Evolutionary conservation across 2,113 vertebrate species (phyloP).

Genomic region (zebrafish (Danio rerio)): GRCz12tu NC_133188.1:22910501-22911000

Average conservation of each 20-base stretch:
- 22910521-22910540: too few species aligned
- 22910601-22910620: not conserved
- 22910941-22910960: not conserved
- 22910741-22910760: not conserved
- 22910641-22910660: not conserved
- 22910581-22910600: not conserved
- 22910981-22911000: not conserved
- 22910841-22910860: conserved; percentile 26
- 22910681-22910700: not conserved
- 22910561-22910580: too few species aligned
- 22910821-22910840: not conserved
- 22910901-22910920: too few species aligned
- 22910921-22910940: not conserved
- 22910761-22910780: not conserved
- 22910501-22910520: too few species aligned
- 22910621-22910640: not conserved
- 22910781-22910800: not conserved
- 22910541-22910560: too few species aligned
- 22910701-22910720: too few species aligned
- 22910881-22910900: not conserved
- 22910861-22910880: not conserved
- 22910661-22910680: not conserved
- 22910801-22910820: conserved; percentile 46
- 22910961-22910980: not conserved
- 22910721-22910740: too few species aligned